phyloP scores from a whole-genome alignment of 2,797 vertebrate genomes.

The Ceryle rudis region DNA sequence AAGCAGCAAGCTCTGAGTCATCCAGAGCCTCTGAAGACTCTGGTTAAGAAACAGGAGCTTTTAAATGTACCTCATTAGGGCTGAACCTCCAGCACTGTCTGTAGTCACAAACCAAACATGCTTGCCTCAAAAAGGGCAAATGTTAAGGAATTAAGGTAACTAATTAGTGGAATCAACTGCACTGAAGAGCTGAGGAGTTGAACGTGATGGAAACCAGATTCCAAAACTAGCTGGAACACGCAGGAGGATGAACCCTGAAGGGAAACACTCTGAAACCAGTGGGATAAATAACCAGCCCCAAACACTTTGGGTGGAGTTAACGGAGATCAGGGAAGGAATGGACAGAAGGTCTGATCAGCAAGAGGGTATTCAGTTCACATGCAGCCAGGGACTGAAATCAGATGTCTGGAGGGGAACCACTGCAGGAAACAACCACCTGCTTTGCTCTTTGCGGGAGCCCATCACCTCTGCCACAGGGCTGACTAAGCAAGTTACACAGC shows the following conservation, averaged over 20 bases:
- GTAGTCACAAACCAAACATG: not conserved
- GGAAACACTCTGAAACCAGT: not conserved
- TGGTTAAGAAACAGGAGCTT: not conserved
- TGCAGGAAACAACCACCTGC: not conserved
- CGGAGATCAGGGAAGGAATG: not conserved
- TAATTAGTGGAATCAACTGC: not conserved
- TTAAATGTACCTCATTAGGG: not conserved
- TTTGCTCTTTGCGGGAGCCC: not conserved
- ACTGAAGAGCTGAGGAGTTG: not conserved
- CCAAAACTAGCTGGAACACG: conserved; percentile 3
- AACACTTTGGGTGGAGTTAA: not conserved
- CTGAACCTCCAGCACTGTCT: not conserved
- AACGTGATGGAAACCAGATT: conserved; percentile 36
- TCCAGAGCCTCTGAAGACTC: not conserved
- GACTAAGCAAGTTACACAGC: not conserved
- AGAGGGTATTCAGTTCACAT: not conserved
- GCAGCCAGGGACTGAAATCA: not conserved
- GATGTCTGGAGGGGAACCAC: not conserved
- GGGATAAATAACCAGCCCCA: conserved; percentile 13
- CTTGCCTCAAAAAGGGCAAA: not conserved
- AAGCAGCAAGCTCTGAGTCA: not conserved
- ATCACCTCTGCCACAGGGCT: not conserved
- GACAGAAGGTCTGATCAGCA: not conserved
- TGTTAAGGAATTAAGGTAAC: conserved; percentile 11
- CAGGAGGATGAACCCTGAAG: not conserved